Conservation (phyloP, 1,140 invertebrate genomes). For the Psilanteris sp. region DNA sequence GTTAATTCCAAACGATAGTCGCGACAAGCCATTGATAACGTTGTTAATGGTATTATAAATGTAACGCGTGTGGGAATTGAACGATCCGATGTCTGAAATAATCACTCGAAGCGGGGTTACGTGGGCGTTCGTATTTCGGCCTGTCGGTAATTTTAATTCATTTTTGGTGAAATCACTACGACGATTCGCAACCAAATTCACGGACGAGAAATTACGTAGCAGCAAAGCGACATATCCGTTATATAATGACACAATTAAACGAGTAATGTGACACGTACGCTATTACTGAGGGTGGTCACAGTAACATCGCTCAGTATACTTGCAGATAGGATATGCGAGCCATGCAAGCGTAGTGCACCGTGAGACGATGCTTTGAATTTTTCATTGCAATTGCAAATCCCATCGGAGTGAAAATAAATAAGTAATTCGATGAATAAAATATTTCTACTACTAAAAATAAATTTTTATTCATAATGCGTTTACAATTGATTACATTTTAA, state of each 20-base stretch:
- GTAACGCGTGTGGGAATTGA: not conserved
- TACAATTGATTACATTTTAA: too few relatives aligned
- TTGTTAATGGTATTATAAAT: conserved; percentile 25
- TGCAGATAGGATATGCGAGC: conserved; percentile 24
- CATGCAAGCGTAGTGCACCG: conserved; percentile 1
- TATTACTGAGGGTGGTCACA: conserved; percentile 42
- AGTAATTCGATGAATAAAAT: conserved; percentile 16
- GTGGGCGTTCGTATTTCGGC: not conserved
- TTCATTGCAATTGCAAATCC: conserved; percentile 24
- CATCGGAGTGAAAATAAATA: conserved; percentile 27
- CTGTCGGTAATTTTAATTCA: not conserved
- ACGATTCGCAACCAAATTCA: conserved; percentile 27
- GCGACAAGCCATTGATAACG: conserved; percentile 6
- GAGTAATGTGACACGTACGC: conserved; percentile 54
- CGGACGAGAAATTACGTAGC: conserved; percentile 43
- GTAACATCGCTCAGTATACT: conserved; percentile 28
- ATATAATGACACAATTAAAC: conserved; percentile 61
- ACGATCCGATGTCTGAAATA: conserved; percentile 23
- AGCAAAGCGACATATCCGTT: conserved; percentile 54
- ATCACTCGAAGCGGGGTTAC: conserved; percentile 4
- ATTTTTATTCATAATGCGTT: too few relatives aligned
- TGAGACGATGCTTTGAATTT: conserved; percentile 27
- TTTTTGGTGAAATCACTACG: conserved; percentile 11
- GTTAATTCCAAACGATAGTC: conserved; percentile 27
- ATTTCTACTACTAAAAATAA: too few relatives aligned